A percentile compares a stretch with the other conserved stretches of the same genome.
These are phyloP conservation scores for Microtus montanus DNA, from an alignment of 2,113 vertebrate genomes.

Conservation along the genomic window DNA sequence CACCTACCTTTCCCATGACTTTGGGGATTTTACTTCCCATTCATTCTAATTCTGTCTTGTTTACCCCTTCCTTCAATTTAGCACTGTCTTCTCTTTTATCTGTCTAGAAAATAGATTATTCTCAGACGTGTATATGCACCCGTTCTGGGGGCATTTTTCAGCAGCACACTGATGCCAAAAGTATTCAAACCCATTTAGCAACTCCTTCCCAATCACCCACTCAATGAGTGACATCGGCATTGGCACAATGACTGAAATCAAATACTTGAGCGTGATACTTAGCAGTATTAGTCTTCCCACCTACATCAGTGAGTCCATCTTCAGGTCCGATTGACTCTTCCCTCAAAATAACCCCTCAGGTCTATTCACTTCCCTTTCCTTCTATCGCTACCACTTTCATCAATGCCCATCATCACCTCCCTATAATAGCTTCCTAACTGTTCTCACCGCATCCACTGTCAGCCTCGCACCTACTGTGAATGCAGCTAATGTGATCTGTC, in stretches of 20 bases:
- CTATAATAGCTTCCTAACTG: background rate
- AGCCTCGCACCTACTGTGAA: background rate
- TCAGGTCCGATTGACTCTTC: background rate
- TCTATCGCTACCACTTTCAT: background rate
- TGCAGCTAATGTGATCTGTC: constrained; percentile 50
- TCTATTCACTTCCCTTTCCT: background rate
- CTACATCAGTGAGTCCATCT: background rate
- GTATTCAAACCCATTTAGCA: background rate
- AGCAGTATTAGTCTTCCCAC: background rate
- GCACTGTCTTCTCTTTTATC: background rate
- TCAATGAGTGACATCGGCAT: background rate
- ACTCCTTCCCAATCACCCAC: background rate
- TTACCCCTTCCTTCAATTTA: background rate
- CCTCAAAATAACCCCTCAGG: background rate
- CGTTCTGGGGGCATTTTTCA: background rate
- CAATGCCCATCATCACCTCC: background rate
- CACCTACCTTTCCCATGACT: background rate
- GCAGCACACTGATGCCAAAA: background rate
- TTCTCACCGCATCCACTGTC: background rate
- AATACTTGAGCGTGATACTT: background rate
- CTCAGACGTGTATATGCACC: rapidly evolving
- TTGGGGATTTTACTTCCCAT: constrained; percentile 17
- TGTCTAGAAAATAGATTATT: background rate
- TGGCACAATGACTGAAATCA: background rate
- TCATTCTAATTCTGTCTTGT: background rate